Percentiles rank a stretch among this genome's conserved stretches.
phyloP scores from a whole-genome alignment of 2,888 invertebrate genomes.

The Trichacis sp. region DNA sequence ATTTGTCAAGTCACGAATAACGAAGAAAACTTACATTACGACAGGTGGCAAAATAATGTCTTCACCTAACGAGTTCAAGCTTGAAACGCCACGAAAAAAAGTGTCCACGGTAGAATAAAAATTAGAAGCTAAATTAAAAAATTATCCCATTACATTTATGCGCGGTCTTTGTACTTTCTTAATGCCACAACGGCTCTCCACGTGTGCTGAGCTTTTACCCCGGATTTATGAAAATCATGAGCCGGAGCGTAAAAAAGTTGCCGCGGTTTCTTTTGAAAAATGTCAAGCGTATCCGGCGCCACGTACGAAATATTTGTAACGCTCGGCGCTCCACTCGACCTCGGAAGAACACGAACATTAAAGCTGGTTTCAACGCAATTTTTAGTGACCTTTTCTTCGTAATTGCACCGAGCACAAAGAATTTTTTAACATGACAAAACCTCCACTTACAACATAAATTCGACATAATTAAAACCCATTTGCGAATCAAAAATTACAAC shows the following conservation, averaged over 20 bases:
- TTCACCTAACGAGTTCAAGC: no score
- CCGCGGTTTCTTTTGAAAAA: slow-evolving; percentile 20
- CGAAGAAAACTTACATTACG: no score
- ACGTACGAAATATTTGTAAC: slow-evolving; percentile 41
- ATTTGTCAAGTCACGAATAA: no score
- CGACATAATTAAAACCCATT: background rate
- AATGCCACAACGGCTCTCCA: slow-evolving; percentile 44
- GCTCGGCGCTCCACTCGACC: slow-evolving; percentile 34
- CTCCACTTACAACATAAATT: background rate
- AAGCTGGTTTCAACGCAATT: background rate
- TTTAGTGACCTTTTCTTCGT: background rate
- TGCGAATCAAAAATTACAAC: no score
- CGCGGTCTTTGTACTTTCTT: background rate
- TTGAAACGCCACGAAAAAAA: no score
- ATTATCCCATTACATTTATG: no score
- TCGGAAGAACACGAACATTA: slow-evolving; percentile 16
- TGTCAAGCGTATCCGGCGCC: slow-evolving; percentile 23
- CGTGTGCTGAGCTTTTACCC: slow-evolving; percentile 55
- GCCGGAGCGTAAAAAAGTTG: slow-evolving; percentile 39
- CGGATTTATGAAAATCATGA: slow-evolving; percentile 55
- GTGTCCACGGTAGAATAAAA: no score
- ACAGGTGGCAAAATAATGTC: no score
- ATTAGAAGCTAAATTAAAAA: no score
- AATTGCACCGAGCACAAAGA: background rate
- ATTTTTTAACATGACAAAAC: background rate